These are phyloP conservation scores for Plecotus auritus DNA, from an alignment of 2,113 vertebrate genomes.

Conservation along the genomic window DNA sequence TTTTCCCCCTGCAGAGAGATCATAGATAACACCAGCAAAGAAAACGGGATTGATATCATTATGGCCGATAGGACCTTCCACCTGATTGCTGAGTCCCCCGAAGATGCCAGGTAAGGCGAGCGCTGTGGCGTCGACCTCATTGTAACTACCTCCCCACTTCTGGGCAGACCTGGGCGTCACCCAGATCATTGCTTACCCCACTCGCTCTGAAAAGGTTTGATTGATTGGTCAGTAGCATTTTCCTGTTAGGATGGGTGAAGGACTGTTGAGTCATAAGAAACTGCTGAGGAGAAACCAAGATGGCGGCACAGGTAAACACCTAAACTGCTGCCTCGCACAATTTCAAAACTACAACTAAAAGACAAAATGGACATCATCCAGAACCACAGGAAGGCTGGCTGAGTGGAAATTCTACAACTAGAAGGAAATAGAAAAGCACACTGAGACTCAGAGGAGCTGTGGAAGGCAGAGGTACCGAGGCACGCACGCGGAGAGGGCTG, in stretches of 20 bases:
- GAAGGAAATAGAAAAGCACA: too few relatives aligned
- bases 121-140: fast-evolving
- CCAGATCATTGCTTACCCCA: fast-evolving
- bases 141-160: fast-evolving
- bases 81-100: conserved; percentile 95
- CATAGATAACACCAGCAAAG: conserved; percentile 93
- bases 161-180: fast-evolving
- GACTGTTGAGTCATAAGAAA: not conserved
- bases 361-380: too few relatives aligned
- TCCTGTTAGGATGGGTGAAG: not conserved
- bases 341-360: too few relatives aligned
- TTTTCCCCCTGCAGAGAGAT: conserved; percentile 86
- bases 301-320: too few relatives aligned
- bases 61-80: conserved; percentile 93
- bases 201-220: not conserved
- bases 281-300: too few relatives aligned
- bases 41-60: conserved; percentile 95
- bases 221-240: not conserved
- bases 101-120: conserved; percentile 92
- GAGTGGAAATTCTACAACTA: too few relatives aligned
- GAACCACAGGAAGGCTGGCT: too few relatives aligned
- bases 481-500: too few relatives aligned
- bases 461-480: too few relatives aligned
- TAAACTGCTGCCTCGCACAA: too few relatives aligned
- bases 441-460: too few relatives aligned